Evolutionary conservation across 1,140 invertebrate species (phyloP).

Genomic region (Drosophila ficusphila): DNA sequence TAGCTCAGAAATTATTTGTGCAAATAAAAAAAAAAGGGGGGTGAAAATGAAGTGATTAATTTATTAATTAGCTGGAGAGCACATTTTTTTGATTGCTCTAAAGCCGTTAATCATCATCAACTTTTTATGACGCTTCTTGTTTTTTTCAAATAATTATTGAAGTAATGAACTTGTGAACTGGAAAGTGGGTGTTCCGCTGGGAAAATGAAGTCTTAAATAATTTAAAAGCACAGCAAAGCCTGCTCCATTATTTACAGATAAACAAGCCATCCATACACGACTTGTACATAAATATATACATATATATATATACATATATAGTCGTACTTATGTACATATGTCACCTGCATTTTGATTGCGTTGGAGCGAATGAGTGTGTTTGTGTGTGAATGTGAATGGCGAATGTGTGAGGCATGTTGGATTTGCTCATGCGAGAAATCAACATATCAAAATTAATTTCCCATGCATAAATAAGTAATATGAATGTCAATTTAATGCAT

Average conservation of each 20-base stretch:
- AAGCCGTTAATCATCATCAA: not conserved
- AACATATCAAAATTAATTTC: slow-evolving; percentile 82
- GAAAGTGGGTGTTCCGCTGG: not conserved
- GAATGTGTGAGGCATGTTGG: slow-evolving; percentile 43
- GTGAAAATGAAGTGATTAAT: not conserved
- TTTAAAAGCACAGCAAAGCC: slow-evolving; percentile 2
- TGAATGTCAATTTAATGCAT: slow-evolving; percentile 81
- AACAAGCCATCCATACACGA: not conserved
- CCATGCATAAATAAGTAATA: slow-evolving; percentile 82
- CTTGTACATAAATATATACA: too few relatives aligned
- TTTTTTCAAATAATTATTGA: not conserved
- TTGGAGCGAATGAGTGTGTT: not conserved
- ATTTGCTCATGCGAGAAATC: slow-evolving; percentile 77
- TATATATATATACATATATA: not conserved
- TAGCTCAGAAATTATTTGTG: not conserved
- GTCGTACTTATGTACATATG: not conserved
- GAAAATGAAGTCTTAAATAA: not conserved
- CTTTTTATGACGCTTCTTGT: not conserved
- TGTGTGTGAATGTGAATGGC: too few relatives aligned
- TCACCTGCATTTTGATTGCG: slow-evolving; percentile 24
- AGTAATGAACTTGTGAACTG: not conserved
- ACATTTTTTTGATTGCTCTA: not conserved
- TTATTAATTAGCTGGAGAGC: not conserved
- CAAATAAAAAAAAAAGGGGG: not conserved
- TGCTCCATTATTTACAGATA: slow-evolving; percentile 6